phyloP scores from a whole-genome alignment of 2,113 vertebrate genomes.

The Chamaea fasciata region DNA sequence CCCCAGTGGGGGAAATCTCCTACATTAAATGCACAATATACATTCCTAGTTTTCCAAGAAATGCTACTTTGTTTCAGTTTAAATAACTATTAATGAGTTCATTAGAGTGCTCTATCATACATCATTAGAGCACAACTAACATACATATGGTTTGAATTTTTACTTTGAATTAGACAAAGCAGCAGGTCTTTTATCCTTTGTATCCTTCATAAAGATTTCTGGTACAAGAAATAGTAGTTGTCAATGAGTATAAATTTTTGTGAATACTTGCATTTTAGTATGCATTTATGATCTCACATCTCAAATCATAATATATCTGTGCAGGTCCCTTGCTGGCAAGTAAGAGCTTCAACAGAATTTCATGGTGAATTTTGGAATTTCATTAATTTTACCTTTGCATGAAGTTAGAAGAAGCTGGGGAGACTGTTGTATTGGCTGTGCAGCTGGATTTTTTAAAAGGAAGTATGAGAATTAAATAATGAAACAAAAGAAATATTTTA shows the following conservation, averaged over 20 bases:
- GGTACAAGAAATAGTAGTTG: background rate
- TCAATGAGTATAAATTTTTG: background rate
- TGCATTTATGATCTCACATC: background rate
- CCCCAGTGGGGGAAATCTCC: background rate
- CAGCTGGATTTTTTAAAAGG: background rate
- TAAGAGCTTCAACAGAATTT: background rate
- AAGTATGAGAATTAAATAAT: background rate
- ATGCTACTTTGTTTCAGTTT: background rate
- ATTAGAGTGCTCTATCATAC: background rate
- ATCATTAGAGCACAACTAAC: background rate
- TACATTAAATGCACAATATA: background rate
- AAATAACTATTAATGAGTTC: background rate
- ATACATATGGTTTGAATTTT: background rate
- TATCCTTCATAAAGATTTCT: background rate
- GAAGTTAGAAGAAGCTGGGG: rapidly evolving
- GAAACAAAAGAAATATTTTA: background rate
- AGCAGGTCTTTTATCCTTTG: background rate
- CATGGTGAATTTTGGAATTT: background rate
- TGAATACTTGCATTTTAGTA: background rate
- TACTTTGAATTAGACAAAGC: background rate
- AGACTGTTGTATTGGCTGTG: background rate
- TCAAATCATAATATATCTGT: background rate
- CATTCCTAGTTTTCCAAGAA: background rate
- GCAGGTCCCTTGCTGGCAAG: background rate
- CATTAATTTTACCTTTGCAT: background rate